Evolutionary conservation across 2,113 vertebrate species (phyloP), one percentile per base, ranked within the genome.

Genomic region (Poeciliopsis prolifica): DNA sequence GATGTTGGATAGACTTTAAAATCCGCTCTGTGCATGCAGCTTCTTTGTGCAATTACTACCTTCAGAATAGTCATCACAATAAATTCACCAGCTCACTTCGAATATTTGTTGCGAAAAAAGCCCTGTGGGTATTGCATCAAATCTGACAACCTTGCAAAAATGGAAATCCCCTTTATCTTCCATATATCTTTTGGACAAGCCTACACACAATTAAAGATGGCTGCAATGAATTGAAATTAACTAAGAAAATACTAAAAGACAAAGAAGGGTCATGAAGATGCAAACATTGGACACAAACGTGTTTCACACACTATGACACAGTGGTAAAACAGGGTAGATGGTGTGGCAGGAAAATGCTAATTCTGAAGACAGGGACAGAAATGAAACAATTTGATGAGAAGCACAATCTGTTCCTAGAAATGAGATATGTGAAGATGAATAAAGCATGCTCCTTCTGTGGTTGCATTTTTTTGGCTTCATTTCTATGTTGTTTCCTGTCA

Each of bases 101-200:
- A 71, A 67, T 61, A 78, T 58, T 64, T 81, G 29, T 61, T 66
- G 61, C 54, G 58, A 80, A 80, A 80, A 83, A 80, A 65, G 76
- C 70, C 70, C 75, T 19, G 31, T 8, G 66, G 71, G 63, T 78
- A 44, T 68, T 74, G 37, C 78, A 73, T 24, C 13, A 19, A 37
- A 44, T 76, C 70, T 84, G 19, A 74, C 42, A 13, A 33, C 31
- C 69, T 24, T 28, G 48, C n/a, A 11, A 48, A 68, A 68, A 44
- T 63, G 85, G 83, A 91, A 90, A 85, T 79, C 30, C 89, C 88
- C 33, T 70, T 42, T 28, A 77, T 68, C 37, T 69, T 9, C 68
- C 78, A 83, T 77, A 77, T 89, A 81, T 22, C 64, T 40, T 64
- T 68, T 63, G 42, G n/a, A 74, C 61, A 79, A 78, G 81, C 8